A percentile compares a stretch with the other conserved stretches of the same genome.
Conservation (phyloP, 2,113 vertebrate species). For the Dicentrarchus labrax region DNA sequence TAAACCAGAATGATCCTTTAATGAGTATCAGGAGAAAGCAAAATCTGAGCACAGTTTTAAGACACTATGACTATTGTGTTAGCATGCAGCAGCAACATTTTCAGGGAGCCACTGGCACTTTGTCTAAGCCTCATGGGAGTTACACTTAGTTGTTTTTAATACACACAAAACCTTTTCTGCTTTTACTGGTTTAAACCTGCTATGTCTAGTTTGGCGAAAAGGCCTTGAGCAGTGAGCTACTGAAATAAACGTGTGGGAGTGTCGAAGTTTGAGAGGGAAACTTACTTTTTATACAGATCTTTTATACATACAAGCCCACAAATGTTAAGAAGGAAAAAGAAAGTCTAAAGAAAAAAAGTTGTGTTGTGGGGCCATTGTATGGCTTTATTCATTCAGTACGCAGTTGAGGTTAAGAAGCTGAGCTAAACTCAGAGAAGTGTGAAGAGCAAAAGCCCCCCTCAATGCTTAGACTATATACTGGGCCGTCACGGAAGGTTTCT, state of each 20-base stretch:
- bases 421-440: constrained; percentile 49
- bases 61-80: neutral
- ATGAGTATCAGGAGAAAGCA: no score
- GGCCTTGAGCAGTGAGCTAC: neutral
- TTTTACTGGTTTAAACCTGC: neutral
- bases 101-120: neutral
- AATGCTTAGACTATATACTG: constrained; percentile 13
- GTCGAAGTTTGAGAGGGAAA: neutral
- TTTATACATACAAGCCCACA: neutral
- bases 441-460: constrained; percentile 39
- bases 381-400: constrained; percentile 23
- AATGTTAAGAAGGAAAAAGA: neutral
- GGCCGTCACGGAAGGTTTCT: constrained; percentile 46
- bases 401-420: constrained; percentile 33
- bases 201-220: neutral
- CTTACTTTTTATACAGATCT: neutral
- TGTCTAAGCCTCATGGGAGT: neutral
- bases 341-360: constrained; percentile 10
- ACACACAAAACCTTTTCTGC: neutral
- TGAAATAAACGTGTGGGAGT: constrained; percentile 4
- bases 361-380: constrained; percentile 17
- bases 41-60: no score
- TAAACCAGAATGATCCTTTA: no score
- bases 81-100: neutral
- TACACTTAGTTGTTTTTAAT: neutral